Evolutionary conservation across 2,113 vertebrate species (phyloP), one percentile per base, ranked within the genome.

Genomic region (Bothrops jararaca): DNA sequence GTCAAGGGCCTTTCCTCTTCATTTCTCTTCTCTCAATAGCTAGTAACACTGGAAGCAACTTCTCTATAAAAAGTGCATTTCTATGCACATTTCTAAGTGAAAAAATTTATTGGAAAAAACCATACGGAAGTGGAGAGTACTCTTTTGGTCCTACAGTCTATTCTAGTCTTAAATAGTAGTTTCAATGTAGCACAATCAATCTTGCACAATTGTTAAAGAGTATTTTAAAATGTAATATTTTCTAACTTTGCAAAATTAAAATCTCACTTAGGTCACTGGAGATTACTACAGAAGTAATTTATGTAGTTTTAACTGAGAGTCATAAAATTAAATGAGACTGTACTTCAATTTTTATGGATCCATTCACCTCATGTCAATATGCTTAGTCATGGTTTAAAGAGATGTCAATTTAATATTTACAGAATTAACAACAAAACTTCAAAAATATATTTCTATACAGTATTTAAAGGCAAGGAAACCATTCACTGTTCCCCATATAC

Each of bases 391-490:
- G 10, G 45, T 86, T 88, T 92, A 88, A 92, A 92, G 50, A 54
- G 7, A 89, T 95, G 89, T 94, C 34, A 87, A 52, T 89, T 86
- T 94, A 26, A 86, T 89, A 80, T 90, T 92, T 91, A 48, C 26
- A 0, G 7, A 85, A 58, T 45, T 94, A 85, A 90, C 92, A 58
- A 52, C 60, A 26, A 86, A 88, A 52, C 22, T 93, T 91, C 56
- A 86, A 64, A 91, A 60, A 60, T 85, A 85, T 87, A 87, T 92
- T n/a, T 56, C 23, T 89, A 89, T 60, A 50, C 48, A 50, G 8
- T 50, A 86, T 85, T 91, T 89, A 69, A 91, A 89, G 24, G 3
- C 34, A 42, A 7, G 34, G 34, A 42, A 80, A 42, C 74, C 34
- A 80, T 2, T 42, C n/a, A 29, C n/a, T 29, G 34, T 80, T 87